A percentile compares a stretch with the other conserved stretches of the same genome.
Evolutionary conservation across 2,113 vertebrate species (phyloP).

Genomic region (Irena cyanogastra): DNA sequence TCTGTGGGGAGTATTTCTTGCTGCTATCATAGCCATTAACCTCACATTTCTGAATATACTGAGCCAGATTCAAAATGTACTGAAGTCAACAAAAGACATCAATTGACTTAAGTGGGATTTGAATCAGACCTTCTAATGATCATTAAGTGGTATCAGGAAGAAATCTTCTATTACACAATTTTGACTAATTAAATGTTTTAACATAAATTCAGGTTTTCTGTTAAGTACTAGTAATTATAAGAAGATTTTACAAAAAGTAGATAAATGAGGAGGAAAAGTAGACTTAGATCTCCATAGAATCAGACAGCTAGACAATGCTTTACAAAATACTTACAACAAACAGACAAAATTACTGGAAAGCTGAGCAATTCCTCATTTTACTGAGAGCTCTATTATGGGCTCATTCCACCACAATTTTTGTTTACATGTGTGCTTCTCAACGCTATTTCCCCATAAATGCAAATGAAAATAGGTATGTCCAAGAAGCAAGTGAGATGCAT

Average conservation of each 20-base stretch:
- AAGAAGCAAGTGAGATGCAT: neutral
- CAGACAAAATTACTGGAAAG: constrained; percentile 3
- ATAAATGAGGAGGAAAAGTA: neutral
- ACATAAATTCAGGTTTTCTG: constrained; percentile 4
- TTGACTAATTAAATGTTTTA: constrained; percentile 36
- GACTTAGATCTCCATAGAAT: neutral
- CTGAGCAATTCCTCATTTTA: neutral
- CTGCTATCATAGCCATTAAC: neutral
- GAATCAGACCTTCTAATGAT: constrained; percentile 37
- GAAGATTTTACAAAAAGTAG: neutral
- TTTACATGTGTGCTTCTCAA: neutral
- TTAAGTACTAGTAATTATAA: constrained; percentile 3
- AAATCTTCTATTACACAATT: constrained; percentile 27
- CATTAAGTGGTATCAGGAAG: constrained; percentile 20
- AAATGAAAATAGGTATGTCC: neutral
- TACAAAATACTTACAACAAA: neutral
- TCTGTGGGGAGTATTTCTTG: neutral
- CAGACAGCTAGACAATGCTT: neutral
- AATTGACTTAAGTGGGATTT: constrained; percentile 12
- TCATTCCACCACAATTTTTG: neutral
- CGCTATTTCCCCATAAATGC: neutral
- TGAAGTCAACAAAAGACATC: constrained; percentile 9
- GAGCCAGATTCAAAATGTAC: neutral
- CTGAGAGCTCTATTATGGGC: neutral
- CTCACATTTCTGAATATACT: neutral